These are phyloP conservation scores for Caiman crocodilus DNA, from an alignment of 2,797 vertebrate genomes.

Conservation along the genomic window DNA sequence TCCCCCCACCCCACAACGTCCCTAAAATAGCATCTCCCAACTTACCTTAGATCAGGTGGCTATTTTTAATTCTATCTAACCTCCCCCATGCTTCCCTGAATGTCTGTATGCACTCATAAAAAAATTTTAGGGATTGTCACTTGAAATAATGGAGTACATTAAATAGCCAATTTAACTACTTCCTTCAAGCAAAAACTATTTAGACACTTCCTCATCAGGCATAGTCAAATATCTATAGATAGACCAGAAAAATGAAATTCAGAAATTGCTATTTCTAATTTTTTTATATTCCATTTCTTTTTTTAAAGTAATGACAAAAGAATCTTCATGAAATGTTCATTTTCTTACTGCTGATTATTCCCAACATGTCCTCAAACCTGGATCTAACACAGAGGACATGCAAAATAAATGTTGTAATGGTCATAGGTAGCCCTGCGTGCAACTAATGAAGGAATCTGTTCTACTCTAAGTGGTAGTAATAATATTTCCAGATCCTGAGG, in stretches of 20 bases:
- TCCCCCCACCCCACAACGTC: too few relatives aligned
- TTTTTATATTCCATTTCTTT: neutral
- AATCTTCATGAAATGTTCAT: neutral
- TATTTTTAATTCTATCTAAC: too few relatives aligned
- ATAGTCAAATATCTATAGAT: neutral
- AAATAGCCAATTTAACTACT: too few relatives aligned
- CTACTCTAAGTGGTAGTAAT: constrained; percentile 32
- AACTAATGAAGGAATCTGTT: constrained; percentile 47
- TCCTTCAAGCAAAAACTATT: neutral
- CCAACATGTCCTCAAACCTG: neutral
- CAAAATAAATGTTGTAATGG: neutral
- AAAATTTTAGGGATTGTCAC: neutral
- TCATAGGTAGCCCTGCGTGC: constrained; percentile 8
- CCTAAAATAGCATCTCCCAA: too few relatives aligned
- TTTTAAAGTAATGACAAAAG: neutral
- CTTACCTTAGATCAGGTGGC: too few relatives aligned
- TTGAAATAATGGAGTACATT: neutral
- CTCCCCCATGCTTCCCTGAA: too few relatives aligned
- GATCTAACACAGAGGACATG: neutral
- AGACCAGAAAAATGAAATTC: neutral
- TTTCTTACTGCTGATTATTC: neutral
- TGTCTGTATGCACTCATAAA: too few relatives aligned
- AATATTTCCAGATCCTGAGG: constrained; percentile 34
- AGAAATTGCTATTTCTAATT: neutral
- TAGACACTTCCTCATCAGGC: neutral